A percentile compares a stretch with the other conserved stretches of the same genome.
Conservation (phyloP, 2,797 vertebrate species). For the Peromyscus attwateri region DNA sequence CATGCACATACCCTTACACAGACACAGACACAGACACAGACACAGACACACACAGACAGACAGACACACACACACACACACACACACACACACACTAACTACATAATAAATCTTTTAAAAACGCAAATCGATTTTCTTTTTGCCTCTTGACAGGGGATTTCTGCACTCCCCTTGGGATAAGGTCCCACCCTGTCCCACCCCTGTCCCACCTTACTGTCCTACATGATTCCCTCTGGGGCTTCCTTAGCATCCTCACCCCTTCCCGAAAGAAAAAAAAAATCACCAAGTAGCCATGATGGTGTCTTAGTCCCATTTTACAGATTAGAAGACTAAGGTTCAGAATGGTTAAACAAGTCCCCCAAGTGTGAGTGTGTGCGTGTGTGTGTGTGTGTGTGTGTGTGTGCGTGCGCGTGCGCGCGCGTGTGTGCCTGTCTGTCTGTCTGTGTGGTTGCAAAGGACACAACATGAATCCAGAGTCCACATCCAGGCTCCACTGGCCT, state of each 20-base stretch:
- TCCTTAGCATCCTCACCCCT: neutral
- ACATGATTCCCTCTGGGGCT: neutral
- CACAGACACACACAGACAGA: neutral
- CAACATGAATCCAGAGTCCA: neutral
- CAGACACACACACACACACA: neutral
- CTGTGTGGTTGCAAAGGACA: too few relatives aligned
- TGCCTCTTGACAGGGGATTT: neutral
- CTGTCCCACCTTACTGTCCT: neutral
- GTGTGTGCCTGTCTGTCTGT: rapidly evolving
- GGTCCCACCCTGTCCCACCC: neutral
- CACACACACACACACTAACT: neutral
- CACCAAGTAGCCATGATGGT: neutral
- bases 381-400: too few relatives aligned
- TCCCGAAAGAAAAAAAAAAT: neutral
- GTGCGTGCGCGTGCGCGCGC: too few relatives aligned
- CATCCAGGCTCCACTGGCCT: neutral
- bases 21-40: neutral
- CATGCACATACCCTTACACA: neutral
- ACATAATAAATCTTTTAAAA: neutral
- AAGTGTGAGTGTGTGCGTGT: too few relatives aligned
- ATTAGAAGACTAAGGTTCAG: neutral
- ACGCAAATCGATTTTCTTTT: neutral
- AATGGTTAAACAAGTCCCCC: neutral
- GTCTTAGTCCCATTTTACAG: conserved; percentile 27
- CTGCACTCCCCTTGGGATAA: neutral